A percentile compares a stretch with the other conserved stretches of the same genome.
phyloP scores from a whole-genome alignment of 2,113 vertebrate genomes.

The Paedocypris sp. region DNA sequence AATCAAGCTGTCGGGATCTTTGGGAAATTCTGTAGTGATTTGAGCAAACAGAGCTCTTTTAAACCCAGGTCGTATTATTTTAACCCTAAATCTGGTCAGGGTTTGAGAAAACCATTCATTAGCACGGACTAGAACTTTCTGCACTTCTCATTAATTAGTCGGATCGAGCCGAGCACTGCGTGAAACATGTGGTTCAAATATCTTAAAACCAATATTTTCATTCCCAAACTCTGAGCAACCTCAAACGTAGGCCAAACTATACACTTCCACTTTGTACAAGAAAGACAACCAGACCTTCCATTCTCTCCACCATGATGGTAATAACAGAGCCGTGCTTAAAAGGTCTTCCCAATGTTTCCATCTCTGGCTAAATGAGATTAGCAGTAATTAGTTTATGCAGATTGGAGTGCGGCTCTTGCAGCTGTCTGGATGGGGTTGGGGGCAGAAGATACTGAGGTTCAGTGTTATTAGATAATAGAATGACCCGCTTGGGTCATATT shows the following conservation, averaged over 20 bases:
- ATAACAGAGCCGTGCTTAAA: conserved; percentile 21
- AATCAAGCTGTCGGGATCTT: conserved; percentile 14
- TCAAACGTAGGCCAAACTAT: conserved; percentile 21
- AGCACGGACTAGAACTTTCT: conserved; percentile 16
- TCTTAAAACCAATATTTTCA: conserved; percentile 51
- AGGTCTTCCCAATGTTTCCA: conserved; percentile 24
- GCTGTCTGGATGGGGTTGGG: conserved; percentile 14
- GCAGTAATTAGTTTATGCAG: conserved; percentile 34
- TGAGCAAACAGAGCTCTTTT: conserved; percentile 4
- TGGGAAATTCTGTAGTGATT: neutral
- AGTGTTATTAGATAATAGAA: conserved; percentile 35
- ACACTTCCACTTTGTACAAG: conserved; percentile 3
- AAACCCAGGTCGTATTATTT: neutral
- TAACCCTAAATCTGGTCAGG: conserved; percentile 2
- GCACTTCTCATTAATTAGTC: conserved; percentile 8
- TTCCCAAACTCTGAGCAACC: conserved; percentile 49
- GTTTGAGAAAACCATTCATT: conserved; percentile 27
- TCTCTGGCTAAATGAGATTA: conserved; percentile 33
- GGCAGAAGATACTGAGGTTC: conserved; percentile 17
- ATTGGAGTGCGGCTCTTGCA: conserved; percentile 25
- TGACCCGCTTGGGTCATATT: conserved; percentile 22
- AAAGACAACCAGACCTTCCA: conserved; percentile 12
- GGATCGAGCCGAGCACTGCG: too few relatives aligned
- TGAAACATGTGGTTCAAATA: too few relatives aligned
- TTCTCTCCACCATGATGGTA: conserved; percentile 5